phyloP scores from a whole-genome alignment of 2,797 vertebrate genomes.

The Sebastes hubbsi region DNA sequence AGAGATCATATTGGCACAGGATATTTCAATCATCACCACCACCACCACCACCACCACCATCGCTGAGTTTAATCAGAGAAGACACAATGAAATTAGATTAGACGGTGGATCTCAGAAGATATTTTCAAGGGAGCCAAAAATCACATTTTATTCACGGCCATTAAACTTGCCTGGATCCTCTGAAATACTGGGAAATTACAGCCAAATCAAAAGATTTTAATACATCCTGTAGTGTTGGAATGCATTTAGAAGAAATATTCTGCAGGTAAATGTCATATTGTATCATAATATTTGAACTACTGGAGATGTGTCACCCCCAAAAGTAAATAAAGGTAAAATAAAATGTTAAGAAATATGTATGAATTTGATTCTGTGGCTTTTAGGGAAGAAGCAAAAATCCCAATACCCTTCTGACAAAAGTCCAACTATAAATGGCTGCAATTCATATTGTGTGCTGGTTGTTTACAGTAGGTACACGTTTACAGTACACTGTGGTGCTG shows the following conservation, averaged over 20 bases:
- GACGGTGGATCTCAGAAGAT: background rate
- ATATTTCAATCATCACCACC: constrained; percentile 15
- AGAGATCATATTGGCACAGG: constrained; percentile 7
- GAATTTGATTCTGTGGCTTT: background rate
- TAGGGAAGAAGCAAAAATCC: background rate
- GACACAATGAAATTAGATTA: constrained; percentile 31
- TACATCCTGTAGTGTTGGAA: background rate
- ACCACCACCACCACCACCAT: background rate
- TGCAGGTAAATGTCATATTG: background rate
- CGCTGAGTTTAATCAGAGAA: constrained; percentile 28
- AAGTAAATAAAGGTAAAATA: background rate
- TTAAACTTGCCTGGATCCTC: background rate
- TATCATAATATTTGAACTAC: background rate
- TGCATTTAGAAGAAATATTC: background rate
- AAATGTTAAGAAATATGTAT: background rate
- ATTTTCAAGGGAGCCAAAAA: constrained; percentile 13
- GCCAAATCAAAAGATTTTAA: constrained; percentile 5
- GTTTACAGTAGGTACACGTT: background rate
- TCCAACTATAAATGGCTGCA: background rate
- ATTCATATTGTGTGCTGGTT: constrained; percentile 3
- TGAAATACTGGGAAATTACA: constrained; percentile 1
- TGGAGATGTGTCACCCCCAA: background rate
- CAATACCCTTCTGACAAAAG: background rate
- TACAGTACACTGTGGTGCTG: background rate
- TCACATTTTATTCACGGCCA: constrained; percentile 11